Conservation (phyloP, 2,888 invertebrate genomes). For the Pollenia angustigena region DNA sequence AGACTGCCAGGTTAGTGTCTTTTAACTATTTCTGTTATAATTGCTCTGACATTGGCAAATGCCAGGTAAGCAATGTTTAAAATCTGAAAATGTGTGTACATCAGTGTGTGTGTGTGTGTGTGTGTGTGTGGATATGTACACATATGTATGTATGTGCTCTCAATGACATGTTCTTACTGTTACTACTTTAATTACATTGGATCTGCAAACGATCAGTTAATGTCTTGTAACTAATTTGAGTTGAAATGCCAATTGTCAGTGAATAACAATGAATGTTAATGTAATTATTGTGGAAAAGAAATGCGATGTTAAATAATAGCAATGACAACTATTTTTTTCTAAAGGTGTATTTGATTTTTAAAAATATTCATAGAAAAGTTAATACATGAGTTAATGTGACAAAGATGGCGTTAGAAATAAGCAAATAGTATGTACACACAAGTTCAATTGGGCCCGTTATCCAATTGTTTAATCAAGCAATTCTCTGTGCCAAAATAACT, state of each 20-base stretch:
- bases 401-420: not conserved
- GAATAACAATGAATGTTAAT: constrained; percentile 70
- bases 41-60: constrained; percentile 73
- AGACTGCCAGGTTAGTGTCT: constrained; percentile 48
- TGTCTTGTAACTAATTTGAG: constrained; percentile 76
- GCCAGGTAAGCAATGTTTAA: constrained; percentile 52
- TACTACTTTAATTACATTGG: constrained; percentile 68
- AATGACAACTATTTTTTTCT: constrained; percentile 35
- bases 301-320: not conserved
- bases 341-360: not conserved
- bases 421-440: not conserved
- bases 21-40: constrained; percentile 70
- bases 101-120: not conserved
- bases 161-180: constrained; percentile 64
- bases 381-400: not conserved
- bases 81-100: constrained; percentile 60
- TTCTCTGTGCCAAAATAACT: too few relatives aligned
- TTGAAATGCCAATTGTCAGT: constrained; percentile 75
- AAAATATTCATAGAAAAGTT: not conserved
- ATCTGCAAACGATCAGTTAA: constrained; percentile 74
- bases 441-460: too few relatives aligned
- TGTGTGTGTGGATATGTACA: not conserved
- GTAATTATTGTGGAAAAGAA: constrained; percentile 54
- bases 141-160: constrained; percentile 5
- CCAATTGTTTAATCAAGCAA: too few relatives aligned